Evolutionary conservation across 2,888 invertebrate species (phyloP), one percentile per base, ranked within the genome.

Genomic region (Hoplodrina blanda): DNA sequence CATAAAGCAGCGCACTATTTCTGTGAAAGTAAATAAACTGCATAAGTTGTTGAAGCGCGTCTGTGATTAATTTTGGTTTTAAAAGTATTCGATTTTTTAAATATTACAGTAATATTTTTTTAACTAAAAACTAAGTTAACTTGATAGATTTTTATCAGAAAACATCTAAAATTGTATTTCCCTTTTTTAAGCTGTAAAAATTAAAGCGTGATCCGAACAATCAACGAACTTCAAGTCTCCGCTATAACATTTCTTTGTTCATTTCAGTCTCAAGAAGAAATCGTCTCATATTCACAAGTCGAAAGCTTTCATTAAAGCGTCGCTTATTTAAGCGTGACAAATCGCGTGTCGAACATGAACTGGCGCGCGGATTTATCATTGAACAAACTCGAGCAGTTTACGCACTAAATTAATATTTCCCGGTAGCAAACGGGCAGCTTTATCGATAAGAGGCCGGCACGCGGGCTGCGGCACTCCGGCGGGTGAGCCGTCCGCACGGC

Each of bases 401-500:
- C 84, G 77, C 80, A 81, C 76, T 67, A 81, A 85, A 83, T 83
- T 73, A 72, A 84, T 80, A 81, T 82, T 80, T 87, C 78, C 78
- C 76, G 78, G 85, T 77, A 84, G 82, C 76, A 82, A 80, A 81
- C 76, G 81, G 78, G 72, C 81, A 83, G 86, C 84, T 86, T 87
- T 88, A 89, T 89, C 89, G 88, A 89, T 89, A 89, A 84, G 84
- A 79, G 79, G 81, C 83, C 83, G 86, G 82, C 84, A 83, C 78
- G 86, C 84, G 85, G 85, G 88, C 70, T 88, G 90, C 89, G 89
- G 89, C 88, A 86, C 81, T 86, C 82, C 78, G 80, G 81, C 71
- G 73, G 82, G 75, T 69, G 77, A 71, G 73, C 74, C 84, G 84
- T 81, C 83, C 87, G 85, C 81, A 84, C 92, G 95, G 91, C 94